Evolutionary conservation across 2,888 invertebrate genomes (phyloP).

Genomic region (Pyrrhosoma nymphula): DNA sequence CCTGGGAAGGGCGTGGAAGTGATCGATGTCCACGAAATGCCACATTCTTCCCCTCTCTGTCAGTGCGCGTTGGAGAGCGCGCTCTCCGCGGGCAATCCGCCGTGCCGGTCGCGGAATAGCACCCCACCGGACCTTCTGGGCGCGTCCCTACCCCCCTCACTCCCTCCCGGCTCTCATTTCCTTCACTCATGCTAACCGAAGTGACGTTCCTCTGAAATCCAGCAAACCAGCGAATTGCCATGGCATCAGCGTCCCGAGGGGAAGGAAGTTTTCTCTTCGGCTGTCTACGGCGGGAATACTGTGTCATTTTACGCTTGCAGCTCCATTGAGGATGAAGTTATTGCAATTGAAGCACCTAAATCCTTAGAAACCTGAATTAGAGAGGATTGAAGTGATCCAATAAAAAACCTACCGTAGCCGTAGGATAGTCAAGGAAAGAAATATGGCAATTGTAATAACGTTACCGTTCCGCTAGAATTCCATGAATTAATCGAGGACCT

Average conservation of each 20-base stretch:
- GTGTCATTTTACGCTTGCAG: too few relatives aligned
- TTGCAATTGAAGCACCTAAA: too few relatives aligned
- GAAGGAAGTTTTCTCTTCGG: too few relatives aligned
- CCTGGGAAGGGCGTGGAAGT: background rate
- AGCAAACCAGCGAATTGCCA: background rate
- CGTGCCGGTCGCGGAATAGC: background rate
- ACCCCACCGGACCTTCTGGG: background rate
- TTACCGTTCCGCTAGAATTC: too few relatives aligned
- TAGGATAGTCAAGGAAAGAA: too few relatives aligned
- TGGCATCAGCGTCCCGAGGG: background rate
- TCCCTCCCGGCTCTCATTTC: background rate
- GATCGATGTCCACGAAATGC: slow-evolving; percentile 11
- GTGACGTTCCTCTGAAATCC: background rate
- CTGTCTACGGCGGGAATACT: too few relatives aligned
- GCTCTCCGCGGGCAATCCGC: background rate
- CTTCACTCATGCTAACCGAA: background rate
- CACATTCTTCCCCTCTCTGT: background rate
- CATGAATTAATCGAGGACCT: too few relatives aligned
- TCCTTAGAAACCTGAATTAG: too few relatives aligned
- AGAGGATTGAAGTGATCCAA: too few relatives aligned
- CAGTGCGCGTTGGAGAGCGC: background rate
- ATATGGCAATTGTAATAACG: too few relatives aligned
- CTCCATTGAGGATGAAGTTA: too few relatives aligned
- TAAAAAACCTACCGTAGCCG: too few relatives aligned
- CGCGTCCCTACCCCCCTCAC: background rate